These are phyloP conservation scores for Trachelus tabidus DNA, from an alignment of 2,888 invertebrate genomes.

Conservation along the genomic window DNA sequence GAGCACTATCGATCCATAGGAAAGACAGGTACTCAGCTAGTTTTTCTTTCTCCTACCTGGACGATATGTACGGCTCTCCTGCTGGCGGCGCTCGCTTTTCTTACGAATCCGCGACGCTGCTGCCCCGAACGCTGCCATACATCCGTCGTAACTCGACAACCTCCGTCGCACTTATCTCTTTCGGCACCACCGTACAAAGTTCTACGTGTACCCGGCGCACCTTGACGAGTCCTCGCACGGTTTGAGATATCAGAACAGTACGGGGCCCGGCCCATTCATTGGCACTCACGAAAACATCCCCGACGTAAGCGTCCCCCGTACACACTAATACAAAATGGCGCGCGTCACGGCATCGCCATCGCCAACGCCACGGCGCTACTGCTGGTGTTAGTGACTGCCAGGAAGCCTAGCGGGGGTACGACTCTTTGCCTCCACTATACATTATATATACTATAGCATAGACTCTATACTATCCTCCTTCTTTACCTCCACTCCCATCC, in stretches of 20 bases:
- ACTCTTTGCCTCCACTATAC: background rate
- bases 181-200: background rate
- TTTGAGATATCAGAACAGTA: background rate
- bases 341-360: constrained; percentile 27
- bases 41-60: constrained; percentile 6
- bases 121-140: background rate
- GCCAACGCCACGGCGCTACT: constrained; percentile 39
- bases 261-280: constrained; percentile 13
- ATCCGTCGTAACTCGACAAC: background rate
- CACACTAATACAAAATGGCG: constrained; percentile 53
- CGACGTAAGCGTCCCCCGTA: constrained; percentile 44
- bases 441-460: background rate
- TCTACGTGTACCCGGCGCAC: background rate
- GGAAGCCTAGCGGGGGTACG: background rate
- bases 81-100: background rate
- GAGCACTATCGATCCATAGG: background rate
- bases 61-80: background rate
- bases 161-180: background rate
- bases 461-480: background rate
- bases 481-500: background rate
- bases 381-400: constrained; percentile 17
- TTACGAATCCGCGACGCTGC: background rate
- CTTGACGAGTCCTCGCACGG: background rate
- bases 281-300: constrained; percentile 39
- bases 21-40: background rate